Percentiles rank a stretch among this genome's conserved stretches.
Evolutionary conservation across 2,888 invertebrate species (phyloP).

Genomic region (Ichneumon xanthorius): DNA sequence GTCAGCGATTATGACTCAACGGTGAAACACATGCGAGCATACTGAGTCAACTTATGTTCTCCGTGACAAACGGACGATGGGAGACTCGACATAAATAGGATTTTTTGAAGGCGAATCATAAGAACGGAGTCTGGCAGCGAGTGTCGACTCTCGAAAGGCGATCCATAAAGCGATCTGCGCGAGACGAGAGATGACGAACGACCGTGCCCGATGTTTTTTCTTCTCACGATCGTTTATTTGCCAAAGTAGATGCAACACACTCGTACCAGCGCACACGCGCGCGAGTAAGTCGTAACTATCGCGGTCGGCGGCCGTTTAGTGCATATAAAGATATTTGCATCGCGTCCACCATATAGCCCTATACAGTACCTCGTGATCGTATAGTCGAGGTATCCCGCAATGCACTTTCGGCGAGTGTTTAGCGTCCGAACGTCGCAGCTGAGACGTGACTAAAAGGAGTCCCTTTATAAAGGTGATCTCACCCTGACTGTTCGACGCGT

Average conservation of each 20-base stretch:
- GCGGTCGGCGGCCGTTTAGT: slow-evolving; percentile 44
- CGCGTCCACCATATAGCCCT: slow-evolving; percentile 2
- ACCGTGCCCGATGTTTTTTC: not conserved
- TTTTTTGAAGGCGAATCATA: slow-evolving; percentile 8
- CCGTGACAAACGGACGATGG: slow-evolving; percentile 3
- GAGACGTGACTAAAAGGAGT: slow-evolving; percentile 68
- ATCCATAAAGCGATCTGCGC: slow-evolving; percentile 15
- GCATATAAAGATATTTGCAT: slow-evolving; percentile 62
- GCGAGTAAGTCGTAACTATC: slow-evolving; percentile 50
- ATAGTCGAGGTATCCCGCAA: slow-evolving; percentile 33
- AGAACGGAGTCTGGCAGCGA: slow-evolving; percentile 8
- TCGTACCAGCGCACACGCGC: slow-evolving; percentile 1
- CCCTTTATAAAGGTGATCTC: slow-evolving; percentile 78
- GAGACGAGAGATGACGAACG: slow-evolving; percentile 50
- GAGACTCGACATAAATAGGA: not conserved
- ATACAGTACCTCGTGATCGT: slow-evolving; percentile 9
- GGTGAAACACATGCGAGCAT: slow-evolving; percentile 6
- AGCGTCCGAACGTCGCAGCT: slow-evolving; percentile 51
- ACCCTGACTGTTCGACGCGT: slow-evolving; percentile 74
- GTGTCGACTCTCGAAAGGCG: not conserved
- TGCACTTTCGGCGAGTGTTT: slow-evolving; percentile 59
- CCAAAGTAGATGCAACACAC: slow-evolving; percentile 2
- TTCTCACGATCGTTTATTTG: slow-evolving; percentile 33
- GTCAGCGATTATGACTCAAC: slow-evolving; percentile 26
- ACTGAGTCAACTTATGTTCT: not conserved